Conservation (phyloP, 35 echinoderm and acorn worm genomes). For the Anneissia japonica region DNA sequence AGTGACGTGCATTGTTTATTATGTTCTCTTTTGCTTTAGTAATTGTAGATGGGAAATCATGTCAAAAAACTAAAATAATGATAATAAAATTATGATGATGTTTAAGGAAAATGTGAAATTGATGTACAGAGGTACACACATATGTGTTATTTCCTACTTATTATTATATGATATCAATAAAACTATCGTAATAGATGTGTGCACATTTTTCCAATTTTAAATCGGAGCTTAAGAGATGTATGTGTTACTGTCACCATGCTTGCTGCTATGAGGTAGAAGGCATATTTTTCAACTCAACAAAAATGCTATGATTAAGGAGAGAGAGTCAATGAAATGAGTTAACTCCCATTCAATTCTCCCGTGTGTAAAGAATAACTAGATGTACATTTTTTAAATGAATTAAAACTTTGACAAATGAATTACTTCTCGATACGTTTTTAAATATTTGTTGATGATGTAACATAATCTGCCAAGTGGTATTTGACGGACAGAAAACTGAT, state of each 20-base stretch:
- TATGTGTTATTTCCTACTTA: neutral
- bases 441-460: neutral
- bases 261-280: neutral
- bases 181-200: neutral
- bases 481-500: too few relatives aligned
- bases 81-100: slow-evolving; percentile 1
- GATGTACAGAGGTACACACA: neutral
- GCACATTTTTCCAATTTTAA: neutral
- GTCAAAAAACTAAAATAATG: neutral
- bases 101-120: neutral
- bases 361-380: neutral
- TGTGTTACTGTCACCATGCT: neutral
- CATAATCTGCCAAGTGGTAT: too few relatives aligned
- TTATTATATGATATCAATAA: neutral
- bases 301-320: neutral
- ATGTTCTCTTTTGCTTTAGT: slow-evolving; percentile 2
- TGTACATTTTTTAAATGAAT: slow-evolving; percentile 2
- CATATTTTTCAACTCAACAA: neutral
- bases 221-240: neutral
- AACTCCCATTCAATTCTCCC: neutral
- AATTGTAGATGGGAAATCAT: neutral
- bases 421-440: neutral
- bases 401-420: neutral
- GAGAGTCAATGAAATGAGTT: neutral
- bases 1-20: neutral